Conservation (phyloP, 1,140 invertebrate genomes). For the Drosophila mojavensis region DNA sequence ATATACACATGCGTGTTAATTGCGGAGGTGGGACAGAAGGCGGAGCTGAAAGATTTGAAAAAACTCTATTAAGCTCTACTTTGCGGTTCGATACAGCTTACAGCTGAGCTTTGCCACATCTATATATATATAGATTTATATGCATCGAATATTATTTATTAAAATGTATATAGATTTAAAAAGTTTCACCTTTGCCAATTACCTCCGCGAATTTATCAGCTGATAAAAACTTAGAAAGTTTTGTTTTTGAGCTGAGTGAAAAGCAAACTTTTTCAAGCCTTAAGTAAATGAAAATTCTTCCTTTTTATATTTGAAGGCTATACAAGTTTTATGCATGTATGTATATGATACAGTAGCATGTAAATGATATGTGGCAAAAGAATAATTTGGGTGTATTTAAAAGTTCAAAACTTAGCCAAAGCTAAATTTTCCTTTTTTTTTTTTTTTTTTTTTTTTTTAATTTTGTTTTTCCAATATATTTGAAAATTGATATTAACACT, state of each 20-base stretch:
- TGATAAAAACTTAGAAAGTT: conserved; percentile 32
- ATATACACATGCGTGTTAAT: conserved; percentile 6
- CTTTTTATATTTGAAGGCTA: too few relatives aligned
- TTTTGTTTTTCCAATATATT: too few relatives aligned
- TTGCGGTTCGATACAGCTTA: background rate
- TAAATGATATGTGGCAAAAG: too few relatives aligned
- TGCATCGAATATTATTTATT: too few relatives aligned
- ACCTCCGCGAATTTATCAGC: conserved; percentile 21
- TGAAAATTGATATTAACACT: too few relatives aligned
- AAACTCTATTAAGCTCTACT: background rate
- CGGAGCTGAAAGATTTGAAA: background rate
- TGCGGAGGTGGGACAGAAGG: background rate
- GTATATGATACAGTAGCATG: too few relatives aligned
- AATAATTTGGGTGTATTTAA: too few relatives aligned
- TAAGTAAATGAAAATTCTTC: too few relatives aligned
- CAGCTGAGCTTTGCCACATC: background rate
- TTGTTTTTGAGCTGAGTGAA: background rate
- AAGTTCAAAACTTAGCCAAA: too few relatives aligned
- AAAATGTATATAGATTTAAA: background rate
- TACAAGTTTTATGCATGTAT: too few relatives aligned
- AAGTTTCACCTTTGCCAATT: conserved; percentile 12
- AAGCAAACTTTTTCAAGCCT: background rate
- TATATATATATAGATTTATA: background rate
- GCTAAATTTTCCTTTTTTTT: too few relatives aligned
- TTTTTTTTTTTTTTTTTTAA: too few relatives aligned